These are phyloP conservation scores for Drosophila sordidula DNA, from an alignment of 2,888 invertebrate species.

Conservation along the genomic window DNA sequence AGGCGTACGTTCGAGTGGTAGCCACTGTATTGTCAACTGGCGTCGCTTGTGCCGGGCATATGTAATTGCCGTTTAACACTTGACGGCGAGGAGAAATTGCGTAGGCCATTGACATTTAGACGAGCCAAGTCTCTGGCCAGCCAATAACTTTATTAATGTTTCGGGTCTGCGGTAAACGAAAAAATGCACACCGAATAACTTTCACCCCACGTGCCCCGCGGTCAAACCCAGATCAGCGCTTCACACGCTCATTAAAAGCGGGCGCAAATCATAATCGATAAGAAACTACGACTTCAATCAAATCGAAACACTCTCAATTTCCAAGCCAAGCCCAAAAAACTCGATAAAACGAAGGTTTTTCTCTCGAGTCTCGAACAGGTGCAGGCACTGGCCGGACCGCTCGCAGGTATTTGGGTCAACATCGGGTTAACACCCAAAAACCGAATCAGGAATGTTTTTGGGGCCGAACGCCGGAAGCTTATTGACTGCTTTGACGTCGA, in stretches of 20 bases:
- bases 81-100: conserved; percentile 73
- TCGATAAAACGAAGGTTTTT: conserved; percentile 1
- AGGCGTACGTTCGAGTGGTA: conserved; percentile 45
- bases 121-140: conserved; percentile 14
- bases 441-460: conserved; percentile 51
- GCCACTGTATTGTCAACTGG: conserved; percentile 35
- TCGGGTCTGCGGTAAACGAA: conserved; percentile 17
- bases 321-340: conserved; percentile 14
- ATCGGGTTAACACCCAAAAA: conserved; percentile 73
- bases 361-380: conserved; percentile 34
- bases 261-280: conserved; percentile 48
- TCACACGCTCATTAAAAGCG: conserved; percentile 74
- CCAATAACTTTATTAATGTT: conserved; percentile 59
- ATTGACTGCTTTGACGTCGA: conserved; percentile 26
- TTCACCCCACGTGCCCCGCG: conserved; percentile 65
- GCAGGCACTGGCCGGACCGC: conserved; percentile 25
- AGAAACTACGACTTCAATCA: conserved; percentile 35
- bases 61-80: conserved; percentile 72
- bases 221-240: conserved; percentile 40
- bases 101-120: conserved; percentile 72
- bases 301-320: conserved; percentile 76
- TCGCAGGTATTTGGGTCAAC: conserved; percentile 73
- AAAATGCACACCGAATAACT: conserved; percentile 44
- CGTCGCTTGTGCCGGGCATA: conserved; percentile 69
- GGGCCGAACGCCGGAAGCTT: conserved; percentile 71